Evolutionary conservation across 2,888 invertebrate genomes (phyloP).

Genomic region (Andrena fulva): DNA sequence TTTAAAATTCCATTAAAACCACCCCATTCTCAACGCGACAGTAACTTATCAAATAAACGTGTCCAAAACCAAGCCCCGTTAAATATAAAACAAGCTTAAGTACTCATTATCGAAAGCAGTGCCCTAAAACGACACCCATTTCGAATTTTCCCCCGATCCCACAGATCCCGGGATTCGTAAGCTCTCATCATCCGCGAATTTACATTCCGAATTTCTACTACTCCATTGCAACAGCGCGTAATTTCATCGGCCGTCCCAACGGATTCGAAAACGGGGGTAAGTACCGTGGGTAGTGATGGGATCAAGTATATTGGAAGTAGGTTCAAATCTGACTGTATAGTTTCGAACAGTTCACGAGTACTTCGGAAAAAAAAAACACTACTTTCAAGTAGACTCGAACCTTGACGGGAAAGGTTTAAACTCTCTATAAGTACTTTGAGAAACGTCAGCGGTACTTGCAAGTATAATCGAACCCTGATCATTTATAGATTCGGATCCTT

Average conservation of each 20-base stretch:
- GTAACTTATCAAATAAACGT: background rate
- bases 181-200: background rate
- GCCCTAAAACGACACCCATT: background rate
- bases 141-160: background rate
- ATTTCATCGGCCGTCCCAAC: conserved; percentile 17
- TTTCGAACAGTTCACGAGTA: too few relatives aligned
- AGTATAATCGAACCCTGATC: too few relatives aligned
- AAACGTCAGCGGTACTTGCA: too few relatives aligned
- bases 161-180: background rate
- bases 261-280: conserved; percentile 7
- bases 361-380: too few relatives aligned
- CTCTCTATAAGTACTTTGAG: too few relatives aligned
- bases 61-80: background rate
- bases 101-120: too few relatives aligned
- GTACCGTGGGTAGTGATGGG: too few relatives aligned
- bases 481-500: too few relatives aligned
- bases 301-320: too few relatives aligned
- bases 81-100: background rate
- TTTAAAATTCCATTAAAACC: background rate
- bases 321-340: too few relatives aligned
- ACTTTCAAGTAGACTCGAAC: too few relatives aligned
- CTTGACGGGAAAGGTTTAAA: too few relatives aligned
- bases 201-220: background rate
- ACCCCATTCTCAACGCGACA: background rate
- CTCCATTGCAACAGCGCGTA: background rate